Evolutionary conservation across 2,888 invertebrate genomes (phyloP).

Genomic region (Brenthis hecate): DNA sequence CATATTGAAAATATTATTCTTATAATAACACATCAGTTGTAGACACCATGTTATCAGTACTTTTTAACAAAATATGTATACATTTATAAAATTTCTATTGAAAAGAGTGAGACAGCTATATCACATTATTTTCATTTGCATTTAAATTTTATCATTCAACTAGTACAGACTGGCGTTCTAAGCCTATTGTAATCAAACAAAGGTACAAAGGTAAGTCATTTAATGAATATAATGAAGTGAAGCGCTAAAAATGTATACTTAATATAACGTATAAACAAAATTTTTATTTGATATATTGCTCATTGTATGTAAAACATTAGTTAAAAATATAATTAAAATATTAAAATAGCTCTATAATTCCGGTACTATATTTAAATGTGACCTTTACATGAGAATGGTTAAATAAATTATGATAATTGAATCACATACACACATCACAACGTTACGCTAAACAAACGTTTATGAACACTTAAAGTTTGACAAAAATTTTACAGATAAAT

Average conservation of each 20-base stretch:
- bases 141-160: conserved; percentile 46
- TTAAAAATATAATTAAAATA: not conserved
- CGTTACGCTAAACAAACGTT: too few species aligned
- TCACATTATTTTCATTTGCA: conserved; percentile 43
- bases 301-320: conserved; percentile 6
- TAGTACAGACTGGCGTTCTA: conserved; percentile 40
- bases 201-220: conserved; percentile 27
- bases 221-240: conserved; percentile 27
- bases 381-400: too few species aligned
- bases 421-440: too few species aligned
- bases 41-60: too few species aligned
- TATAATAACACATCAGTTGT: too few species aligned
- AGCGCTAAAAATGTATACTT: conserved; percentile 15
- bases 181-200: conserved; percentile 35
- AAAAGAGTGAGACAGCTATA: conserved; percentile 18
- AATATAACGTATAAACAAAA: not conserved
- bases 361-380: not conserved
- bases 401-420: too few species aligned
- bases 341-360: not conserved
- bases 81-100: conserved; percentile 10
- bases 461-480: too few species aligned
- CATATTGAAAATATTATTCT: too few species aligned
- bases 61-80: not conserved
- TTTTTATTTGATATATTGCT: conserved; percentile 4
- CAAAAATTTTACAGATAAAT: too few species aligned